Evolutionary conservation across 2,113 vertebrate genomes (phyloP), one percentile per base, ranked within the genome.

Genomic region (Callionymus lyra): DNA sequence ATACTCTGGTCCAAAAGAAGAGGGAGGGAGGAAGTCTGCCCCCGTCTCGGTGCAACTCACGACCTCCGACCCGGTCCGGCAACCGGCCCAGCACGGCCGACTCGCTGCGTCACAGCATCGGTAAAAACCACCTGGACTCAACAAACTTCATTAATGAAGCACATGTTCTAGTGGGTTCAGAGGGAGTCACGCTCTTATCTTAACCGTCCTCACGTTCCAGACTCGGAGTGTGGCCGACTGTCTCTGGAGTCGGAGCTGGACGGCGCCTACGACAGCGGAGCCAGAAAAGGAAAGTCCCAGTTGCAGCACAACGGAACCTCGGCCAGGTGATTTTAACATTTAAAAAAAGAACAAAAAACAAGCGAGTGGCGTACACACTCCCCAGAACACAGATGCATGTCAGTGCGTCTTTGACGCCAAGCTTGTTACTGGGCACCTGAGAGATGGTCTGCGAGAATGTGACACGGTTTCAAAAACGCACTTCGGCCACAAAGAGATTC

Each of bases 381-480:
- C 21, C 21, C 21, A 27, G 21, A 27, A 27, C 21, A 27, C 21
- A 27, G 21, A 27, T 8, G 21, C 21, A 27, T 51, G 50, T 65
- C 33, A 10, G 37, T 44, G 35, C 42, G 13, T 63, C 47, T 54
- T 41, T 48, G 42, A 38, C 49, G 49, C 13, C 27, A 63, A 70
- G 59, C 65, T 41, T 16, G 40, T 15, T 50, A 45, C 45, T 45
- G 35, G 10, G 56, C 55, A 56, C 18, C 50, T 41, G 42, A 59
- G 69, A 61, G 66, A 58, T 59, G 41, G 33, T 63, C 62, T 63
- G 56, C 65, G 70, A 74, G 65, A 57, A 67, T 77, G 74, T 80
- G 73, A 80, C 77, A 77, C 66, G 74, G 50, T 59, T 79, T 74
- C 65, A 74, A 80, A 74, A 80, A 75, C 59, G 49, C 74, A 70